phyloP scores from a whole-genome alignment of 1,140 invertebrate genomes.

The Atopsyche davidsoni region DNA sequence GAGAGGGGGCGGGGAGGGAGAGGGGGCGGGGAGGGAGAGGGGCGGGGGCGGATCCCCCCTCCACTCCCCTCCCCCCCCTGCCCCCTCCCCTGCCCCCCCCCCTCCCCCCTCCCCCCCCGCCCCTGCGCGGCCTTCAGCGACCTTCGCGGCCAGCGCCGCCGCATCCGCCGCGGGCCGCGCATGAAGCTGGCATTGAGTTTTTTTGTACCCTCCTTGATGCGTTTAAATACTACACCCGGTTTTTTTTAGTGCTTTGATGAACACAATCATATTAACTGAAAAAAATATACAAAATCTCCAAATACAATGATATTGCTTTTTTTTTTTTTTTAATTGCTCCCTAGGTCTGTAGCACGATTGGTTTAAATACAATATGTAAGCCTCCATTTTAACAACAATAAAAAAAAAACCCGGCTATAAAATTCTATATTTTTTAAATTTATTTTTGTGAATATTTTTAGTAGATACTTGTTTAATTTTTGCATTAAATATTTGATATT shows the following conservation, averaged over 20 bases:
- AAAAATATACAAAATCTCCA: neutral
- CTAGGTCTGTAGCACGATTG: too few relatives aligned
- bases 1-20: too few relatives aligned
- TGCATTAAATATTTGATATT: too few relatives aligned
- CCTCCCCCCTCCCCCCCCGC: neutral
- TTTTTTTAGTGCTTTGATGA: neutral
- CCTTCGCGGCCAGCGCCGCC: conserved; percentile 4
- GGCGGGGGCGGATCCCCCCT: conserved; percentile 1
- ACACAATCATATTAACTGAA: neutral
- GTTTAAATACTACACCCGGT: too few relatives aligned
- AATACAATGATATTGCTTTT: conserved; percentile 8
- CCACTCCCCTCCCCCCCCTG: neutral
- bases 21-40: too few relatives aligned
- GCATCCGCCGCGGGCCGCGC: neutral
- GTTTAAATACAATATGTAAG: too few relatives aligned
- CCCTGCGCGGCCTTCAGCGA: conserved; percentile 10
- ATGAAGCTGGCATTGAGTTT: neutral
- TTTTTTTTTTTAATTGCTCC: too few relatives aligned
- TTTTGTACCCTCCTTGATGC: too few relatives aligned
- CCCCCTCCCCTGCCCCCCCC: neutral
- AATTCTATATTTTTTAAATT: neutral
- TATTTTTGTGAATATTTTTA: neutral
- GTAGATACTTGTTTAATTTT: too few relatives aligned
- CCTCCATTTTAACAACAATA: too few relatives aligned
- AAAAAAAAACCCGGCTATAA: neutral